Conservation (phyloP, 2,888 invertebrate genomes). For the Cenopis cana region DNA sequence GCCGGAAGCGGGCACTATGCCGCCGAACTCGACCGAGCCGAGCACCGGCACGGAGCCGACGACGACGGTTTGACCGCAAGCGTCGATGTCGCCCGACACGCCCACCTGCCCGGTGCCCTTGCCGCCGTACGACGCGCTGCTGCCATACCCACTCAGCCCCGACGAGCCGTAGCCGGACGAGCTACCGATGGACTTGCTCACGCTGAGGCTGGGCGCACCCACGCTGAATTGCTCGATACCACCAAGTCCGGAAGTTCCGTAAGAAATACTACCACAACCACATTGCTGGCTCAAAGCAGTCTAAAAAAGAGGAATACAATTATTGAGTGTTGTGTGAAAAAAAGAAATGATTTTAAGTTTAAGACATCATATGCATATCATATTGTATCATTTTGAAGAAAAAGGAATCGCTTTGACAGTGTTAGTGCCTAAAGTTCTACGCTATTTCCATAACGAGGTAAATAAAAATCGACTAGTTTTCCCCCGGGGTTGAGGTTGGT, state of each 20-base stretch:
- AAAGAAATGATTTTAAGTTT: no score
- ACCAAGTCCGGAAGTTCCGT: not conserved
- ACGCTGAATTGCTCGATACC: not conserved
- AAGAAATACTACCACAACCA: not conserved
- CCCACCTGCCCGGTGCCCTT: constrained; percentile 35
- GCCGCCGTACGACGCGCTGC: no score
- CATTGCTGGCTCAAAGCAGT: not conserved
- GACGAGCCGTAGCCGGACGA: constrained; percentile 1
- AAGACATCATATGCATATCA: no score
- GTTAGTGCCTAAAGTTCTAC: no score
- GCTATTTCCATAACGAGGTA: no score
- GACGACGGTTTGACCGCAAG: not conserved
- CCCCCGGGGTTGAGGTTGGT: no score
- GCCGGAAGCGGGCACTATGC: constrained; percentile 54
- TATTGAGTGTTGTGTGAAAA: not conserved
- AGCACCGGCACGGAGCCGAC: constrained; percentile 53
- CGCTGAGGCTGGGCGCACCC: not conserved
- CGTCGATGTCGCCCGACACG: constrained; percentile 37
- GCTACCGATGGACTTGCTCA: constrained; percentile 24
- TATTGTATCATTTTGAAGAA: constrained; percentile 1
- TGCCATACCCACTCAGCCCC: constrained; percentile 54
- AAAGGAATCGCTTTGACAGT: no score
- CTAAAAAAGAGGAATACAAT: not conserved
- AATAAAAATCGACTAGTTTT: no score
- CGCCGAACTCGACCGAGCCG: constrained; percentile 56